Base-by-base conservation (phyloP, 2,797 vertebrate species). In the Danio tinwini region DNA sequence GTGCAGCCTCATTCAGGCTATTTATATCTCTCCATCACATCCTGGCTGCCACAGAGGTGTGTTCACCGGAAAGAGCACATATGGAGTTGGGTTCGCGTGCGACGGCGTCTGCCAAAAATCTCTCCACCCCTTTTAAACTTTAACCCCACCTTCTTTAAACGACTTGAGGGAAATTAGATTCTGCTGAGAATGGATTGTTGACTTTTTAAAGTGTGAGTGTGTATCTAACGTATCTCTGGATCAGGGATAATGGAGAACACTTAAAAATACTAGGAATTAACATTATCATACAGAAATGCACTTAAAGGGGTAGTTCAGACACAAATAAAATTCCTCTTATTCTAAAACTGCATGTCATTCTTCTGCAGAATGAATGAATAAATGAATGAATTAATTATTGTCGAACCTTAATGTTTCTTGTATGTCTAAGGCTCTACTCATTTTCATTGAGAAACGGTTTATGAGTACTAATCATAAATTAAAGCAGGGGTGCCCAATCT, bases 1-100 rank as follows among this genome's bases (percentile, higher is more conserved):
- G 84, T 81, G 69, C 76, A 78, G 78, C 65, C 53, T 62, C 52
- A 65, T 81, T 88, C 75, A 53, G 81, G 83, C 87, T 94, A 93
- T 94, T 93, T 93, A 92, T 91, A 92, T 87, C 81, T 87, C 88
- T 87, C 83, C 86, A 84, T 88, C 83, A 86, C 93, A 90, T 92
- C 89, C 88, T 83, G 86, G 88, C 89, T 89, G 88, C 61, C 83
- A 78, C 89, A 82, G 89, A 89, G 87, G 88, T 88, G 62, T 45
- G 77, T 61, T 72, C 79, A 85, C 58, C 81, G 76, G 77, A 86
- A 85, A 84, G 79, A 76, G 80, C 50, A 67, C 81, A 82, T 78
- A 80, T 82, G 79, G 78, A 83, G 71, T 76, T 52, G 44, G 37
- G 81, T 40, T 52, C 37, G 49, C 78, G 78, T 80, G 74, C 21